phyloP scores from a whole-genome alignment of 2,797 vertebrate genomes.

The Coluber constrictor region DNA sequence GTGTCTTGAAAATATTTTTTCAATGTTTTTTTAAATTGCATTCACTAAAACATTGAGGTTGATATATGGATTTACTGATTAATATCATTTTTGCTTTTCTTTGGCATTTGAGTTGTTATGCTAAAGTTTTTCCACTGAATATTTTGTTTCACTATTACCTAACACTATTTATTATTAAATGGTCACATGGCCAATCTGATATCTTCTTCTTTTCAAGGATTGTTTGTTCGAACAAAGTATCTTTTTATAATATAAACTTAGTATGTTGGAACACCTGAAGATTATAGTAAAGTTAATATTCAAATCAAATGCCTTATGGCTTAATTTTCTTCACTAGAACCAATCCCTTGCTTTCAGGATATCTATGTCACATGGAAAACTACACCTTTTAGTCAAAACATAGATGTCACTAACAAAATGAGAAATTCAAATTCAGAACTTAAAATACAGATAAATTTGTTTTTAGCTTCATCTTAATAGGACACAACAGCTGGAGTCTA shows the following conservation, averaged over 20 bases:
- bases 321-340: not conserved
- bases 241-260: slow-evolving; percentile 4
- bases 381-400: not conserved
- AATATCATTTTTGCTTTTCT: slow-evolving; percentile 1
- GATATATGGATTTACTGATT: slow-evolving; percentile 16
- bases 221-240: not conserved
- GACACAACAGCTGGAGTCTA: not conserved
- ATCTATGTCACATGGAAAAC: not conserved
- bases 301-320: not conserved
- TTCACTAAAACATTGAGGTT: slow-evolving; percentile 35
- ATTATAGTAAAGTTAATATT: not conserved
- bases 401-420: not conserved
- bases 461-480: not conserved
- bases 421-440: not conserved
- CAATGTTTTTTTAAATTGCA: not conserved
- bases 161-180: slow-evolving; percentile 33
- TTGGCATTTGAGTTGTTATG: slow-evolving; percentile 33
- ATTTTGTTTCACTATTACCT: slow-evolving; percentile 35
- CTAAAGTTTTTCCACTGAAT: slow-evolving; percentile 20
- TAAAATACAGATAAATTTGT: not conserved
- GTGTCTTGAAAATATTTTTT: slow-evolving; percentile 7
- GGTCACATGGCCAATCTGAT: not conserved
- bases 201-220: not conserved
- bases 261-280: not conserved
- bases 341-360: not conserved